Evolutionary conservation across 2,113 vertebrate genomes (phyloP).

Genomic region (Gallinago media): DNA sequence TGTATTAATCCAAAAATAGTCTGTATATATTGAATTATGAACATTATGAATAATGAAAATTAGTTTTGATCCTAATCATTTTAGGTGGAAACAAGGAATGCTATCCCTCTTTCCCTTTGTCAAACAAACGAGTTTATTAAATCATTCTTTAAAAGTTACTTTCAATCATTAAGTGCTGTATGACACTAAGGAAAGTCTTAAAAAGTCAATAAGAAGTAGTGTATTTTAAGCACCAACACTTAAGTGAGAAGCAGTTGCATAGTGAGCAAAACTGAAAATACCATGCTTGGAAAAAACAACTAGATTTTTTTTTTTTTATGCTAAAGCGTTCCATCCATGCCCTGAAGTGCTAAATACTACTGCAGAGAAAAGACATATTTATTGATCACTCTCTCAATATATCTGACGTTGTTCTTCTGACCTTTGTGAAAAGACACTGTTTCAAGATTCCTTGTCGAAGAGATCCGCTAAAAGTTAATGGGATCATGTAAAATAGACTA

Average conservation of each 20-base stretch:
- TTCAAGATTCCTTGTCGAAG: background rate
- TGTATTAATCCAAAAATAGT: conserved; percentile 15
- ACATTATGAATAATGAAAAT: background rate
- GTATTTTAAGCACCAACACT: background rate
- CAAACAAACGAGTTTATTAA: background rate
- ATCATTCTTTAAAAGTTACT: background rate
- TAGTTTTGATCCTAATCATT: background rate
- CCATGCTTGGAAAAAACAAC: background rate
- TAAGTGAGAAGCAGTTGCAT: background rate
- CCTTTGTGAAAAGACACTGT: background rate
- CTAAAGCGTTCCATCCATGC: background rate
- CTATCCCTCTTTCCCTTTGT: background rate
- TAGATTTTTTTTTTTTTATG: background rate
- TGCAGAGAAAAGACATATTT: background rate
- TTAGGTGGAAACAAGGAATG: background rate
- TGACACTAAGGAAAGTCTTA: background rate
- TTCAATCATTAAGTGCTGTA: background rate
- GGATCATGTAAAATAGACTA: background rate
- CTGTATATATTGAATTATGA: background rate
- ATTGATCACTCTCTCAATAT: background rate
- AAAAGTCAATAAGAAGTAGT: background rate
- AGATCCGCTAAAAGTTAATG: background rate
- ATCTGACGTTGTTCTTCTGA: background rate
- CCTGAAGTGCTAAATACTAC: background rate
- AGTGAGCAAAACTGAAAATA: background rate